Base-by-base conservation (phyloP, 1,140 invertebrate genomes). In the Psix sp. region DNA sequence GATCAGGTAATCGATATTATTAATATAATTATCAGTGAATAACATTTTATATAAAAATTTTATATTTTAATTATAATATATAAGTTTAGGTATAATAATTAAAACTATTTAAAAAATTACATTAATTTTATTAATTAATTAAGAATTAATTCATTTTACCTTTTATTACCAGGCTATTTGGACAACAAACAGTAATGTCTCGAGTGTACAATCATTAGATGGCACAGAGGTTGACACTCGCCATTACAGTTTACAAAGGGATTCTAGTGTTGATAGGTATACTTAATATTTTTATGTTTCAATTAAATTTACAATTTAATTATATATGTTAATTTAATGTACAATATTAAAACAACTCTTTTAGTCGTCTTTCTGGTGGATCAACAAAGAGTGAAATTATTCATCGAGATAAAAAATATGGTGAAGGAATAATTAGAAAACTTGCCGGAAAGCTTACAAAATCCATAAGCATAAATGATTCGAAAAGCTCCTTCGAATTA, bases 331-430 rank as follows among this genome's bases (percentile, higher is more conserved):
- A n/a, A n/a, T n/a, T n/a, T n/a, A n/a, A n/a, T n/a, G n/a, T n/a
- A n/a, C n/a, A n/a, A n/a, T n/a, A n/a, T n/a, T n/a, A n/a, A n/a
- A n/a, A n/a, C n/a, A n/a, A n/a, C 13, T 33, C 1, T 46, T 52
- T 33, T 31, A 92, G 93, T 74, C 91, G 94, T 38, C 85, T 95
- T 42, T 96, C 94, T 0, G 92, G 91, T 35, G 93, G 93, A 13
- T 96, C 95, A 4, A 93, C 93, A 0, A 94, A 94, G 79, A 96
- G 94, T 81, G 94, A 96, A 77, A 89, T 94, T 49, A 84, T 93
- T 1, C 90, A 91, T 1, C 84, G 89, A 46, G 85, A 87, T 9
- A 95, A 95, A 75, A 94, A 94, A 81, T 94, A 95, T 81, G 92
- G 93, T 82, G 93, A 93, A 82, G 90, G 94, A 24, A 84, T 96